phyloP scores from a whole-genome alignment of 1,140 invertebrate genomes.

The Ceratosolen fusciceps region DNA sequence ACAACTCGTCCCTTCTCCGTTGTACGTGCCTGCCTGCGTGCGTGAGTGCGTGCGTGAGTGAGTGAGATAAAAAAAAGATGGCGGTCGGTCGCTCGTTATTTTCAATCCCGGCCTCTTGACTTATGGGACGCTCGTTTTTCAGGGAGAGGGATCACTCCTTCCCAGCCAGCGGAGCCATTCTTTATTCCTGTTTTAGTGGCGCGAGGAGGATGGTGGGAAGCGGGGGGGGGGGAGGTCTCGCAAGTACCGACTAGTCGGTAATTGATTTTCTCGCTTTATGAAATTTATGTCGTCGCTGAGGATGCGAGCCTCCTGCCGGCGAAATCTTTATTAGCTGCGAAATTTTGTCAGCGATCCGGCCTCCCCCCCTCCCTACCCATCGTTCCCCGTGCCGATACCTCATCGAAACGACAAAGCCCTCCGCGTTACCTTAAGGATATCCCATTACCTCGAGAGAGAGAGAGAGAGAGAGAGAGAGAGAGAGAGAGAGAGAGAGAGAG shows the following conservation, averaged over 20 bases:
- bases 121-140: conserved; percentile 34
- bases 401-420: background rate
- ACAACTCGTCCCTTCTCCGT: background rate
- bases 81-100: conserved; percentile 17
- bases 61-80: too few species aligned
- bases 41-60: background rate
- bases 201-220: too few species aligned
- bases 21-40: background rate
- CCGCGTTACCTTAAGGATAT: background rate
- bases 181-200: background rate
- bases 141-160: conserved; percentile 9
- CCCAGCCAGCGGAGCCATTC: background rate
- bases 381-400: background rate
- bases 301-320: too few species aligned
- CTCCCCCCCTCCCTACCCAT: too few species aligned
- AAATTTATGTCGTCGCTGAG: background rate
- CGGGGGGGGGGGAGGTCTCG: background rate
- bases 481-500: conserved; percentile 8
- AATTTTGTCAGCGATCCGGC: background rate
- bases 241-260: background rate
- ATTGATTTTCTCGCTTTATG: conserved; percentile 19
- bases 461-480: background rate
- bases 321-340: background rate
- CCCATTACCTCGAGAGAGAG: background rate
- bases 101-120: conserved; percentile 27